Conservation (phyloP, 2,113 vertebrate genomes). For the Prolemur simus region DNA sequence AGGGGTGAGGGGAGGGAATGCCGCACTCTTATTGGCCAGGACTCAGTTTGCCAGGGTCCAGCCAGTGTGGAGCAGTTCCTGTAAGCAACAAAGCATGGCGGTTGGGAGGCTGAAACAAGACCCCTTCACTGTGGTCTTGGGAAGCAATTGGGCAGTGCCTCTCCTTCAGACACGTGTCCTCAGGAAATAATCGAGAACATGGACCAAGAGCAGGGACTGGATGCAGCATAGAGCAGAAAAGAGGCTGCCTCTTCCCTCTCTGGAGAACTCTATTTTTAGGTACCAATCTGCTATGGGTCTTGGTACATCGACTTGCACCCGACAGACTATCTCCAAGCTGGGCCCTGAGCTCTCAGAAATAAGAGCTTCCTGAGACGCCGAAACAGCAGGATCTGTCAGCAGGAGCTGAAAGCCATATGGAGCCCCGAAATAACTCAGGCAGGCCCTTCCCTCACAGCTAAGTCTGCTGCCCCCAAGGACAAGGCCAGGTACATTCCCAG, state of each 20-base stretch:
- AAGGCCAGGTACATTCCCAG: background rate
- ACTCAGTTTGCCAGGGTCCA: background rate
- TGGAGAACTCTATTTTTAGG: slow-evolving; percentile 3
- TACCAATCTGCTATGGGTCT: background rate
- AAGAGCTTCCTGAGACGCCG: background rate
- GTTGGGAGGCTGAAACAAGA: background rate
- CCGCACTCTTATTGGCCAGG: background rate
- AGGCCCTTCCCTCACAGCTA: background rate
- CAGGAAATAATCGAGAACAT: background rate
- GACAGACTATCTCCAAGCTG: background rate
- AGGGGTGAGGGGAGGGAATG: background rate
- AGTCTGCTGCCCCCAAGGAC: background rate
- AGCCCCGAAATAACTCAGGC: background rate
- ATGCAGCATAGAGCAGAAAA: background rate
- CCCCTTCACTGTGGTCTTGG: background rate
- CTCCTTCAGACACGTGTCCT: background rate
- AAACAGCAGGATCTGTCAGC: background rate
- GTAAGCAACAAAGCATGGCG: background rate
- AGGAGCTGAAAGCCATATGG: background rate
- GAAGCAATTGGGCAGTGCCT: background rate
- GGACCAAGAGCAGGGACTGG: background rate
- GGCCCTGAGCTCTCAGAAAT: background rate
- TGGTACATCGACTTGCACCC: background rate
- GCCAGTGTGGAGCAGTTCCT: background rate
- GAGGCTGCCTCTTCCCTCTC: background rate